Base-by-base conservation (phyloP, 23 tunicate genomes). In the Oikopleura vanhoeffeni region DNA sequence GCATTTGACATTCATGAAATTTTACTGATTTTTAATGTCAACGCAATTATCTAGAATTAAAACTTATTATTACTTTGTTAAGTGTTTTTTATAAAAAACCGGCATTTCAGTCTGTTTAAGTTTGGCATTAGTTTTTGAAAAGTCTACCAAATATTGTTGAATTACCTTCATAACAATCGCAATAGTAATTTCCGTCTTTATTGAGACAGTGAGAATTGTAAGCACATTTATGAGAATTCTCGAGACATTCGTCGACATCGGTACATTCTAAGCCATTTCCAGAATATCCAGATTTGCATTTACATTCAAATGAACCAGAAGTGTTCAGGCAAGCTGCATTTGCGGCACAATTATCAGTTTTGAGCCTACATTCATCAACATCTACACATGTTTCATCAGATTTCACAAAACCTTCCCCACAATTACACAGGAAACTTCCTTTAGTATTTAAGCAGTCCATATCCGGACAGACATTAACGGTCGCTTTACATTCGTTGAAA, bases 81-180 rank as follows among this genome's bases (percentile, higher is more conserved):
- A n/a, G n/a, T n/a, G n/a, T n/a, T n/a, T n/a, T n/a, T n/a, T n/a
- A n/a, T n/a, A n/a, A n/a, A n/a, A n/a, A n/a, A n/a, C n/a, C n/a
- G n/a, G n/a, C n/a, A n/a, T n/a, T n/a, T n/a, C n/a, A n/a, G n/a
- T n/a, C n/a, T n/a, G n/a, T n/a, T n/a, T n/a, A n/a, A n/a, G n/a
- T n/a, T n/a, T n/a, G n/a, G n/a, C n/a, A n/a, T n/a, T n/a, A n/a
- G n/a, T n/a, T n/a, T n/a, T n/a, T n/a, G n/a, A n/a, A n/a, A n/a
- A n/a, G n/a, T n/a, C n/a, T n/a, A n/a, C n/a, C n/a, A n/a, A n/a
- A n/a, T n/a, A n/a, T n/a, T n/a, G n/a, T n/a, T n/a, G 87, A 57
- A 76, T 67, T 84, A 40, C 89, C 89, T 76, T 85, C 77, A 38
- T 40, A 76, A 39, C 89, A 87, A 0, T 83, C 75, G 40, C 89